These are phyloP conservation scores for Scyliorhinus canicula DNA, from an alignment of 2,797 vertebrate genomes.

Conservation along the genomic window DNA sequence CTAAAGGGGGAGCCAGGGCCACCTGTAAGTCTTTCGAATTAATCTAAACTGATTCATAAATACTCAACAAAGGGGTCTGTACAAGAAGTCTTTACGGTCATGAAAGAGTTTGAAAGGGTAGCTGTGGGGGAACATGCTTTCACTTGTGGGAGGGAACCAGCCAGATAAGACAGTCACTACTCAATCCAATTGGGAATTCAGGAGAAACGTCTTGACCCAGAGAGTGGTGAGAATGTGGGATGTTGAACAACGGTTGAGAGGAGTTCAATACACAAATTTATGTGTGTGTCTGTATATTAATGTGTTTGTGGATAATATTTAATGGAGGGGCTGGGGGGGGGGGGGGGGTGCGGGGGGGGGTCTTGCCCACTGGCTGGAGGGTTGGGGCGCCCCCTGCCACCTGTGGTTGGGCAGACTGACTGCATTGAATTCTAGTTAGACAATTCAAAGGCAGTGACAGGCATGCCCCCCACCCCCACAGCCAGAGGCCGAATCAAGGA, in stretches of 20 bases:
- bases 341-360: too few species aligned
- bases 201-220: background rate
- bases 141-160: background rate
- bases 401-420: too few species aligned
- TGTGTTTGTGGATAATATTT: too few species aligned
- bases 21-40: slow-evolving; percentile 70
- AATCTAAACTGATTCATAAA: slow-evolving; percentile 42
- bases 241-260: background rate
- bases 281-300: background rate
- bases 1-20: slow-evolving; percentile 89
- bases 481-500: too few species aligned
- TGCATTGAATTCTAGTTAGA: too few species aligned
- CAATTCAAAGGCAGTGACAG: too few species aligned
- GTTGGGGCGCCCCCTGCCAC: too few species aligned
- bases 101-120: background rate
- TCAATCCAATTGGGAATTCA: background rate
- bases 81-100: background rate
- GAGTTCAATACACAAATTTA: background rate
- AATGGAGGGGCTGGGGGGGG: too few species aligned
- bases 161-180: background rate
- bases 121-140: background rate
- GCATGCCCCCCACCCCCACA: too few species aligned
- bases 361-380: too few species aligned
- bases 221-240: background rate
- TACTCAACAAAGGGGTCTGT: slow-evolving; percentile 40